These are phyloP conservation scores for Bombyx mandarina DNA, from an alignment of 1,140 invertebrate species.

Conservation along the genomic window DNA sequence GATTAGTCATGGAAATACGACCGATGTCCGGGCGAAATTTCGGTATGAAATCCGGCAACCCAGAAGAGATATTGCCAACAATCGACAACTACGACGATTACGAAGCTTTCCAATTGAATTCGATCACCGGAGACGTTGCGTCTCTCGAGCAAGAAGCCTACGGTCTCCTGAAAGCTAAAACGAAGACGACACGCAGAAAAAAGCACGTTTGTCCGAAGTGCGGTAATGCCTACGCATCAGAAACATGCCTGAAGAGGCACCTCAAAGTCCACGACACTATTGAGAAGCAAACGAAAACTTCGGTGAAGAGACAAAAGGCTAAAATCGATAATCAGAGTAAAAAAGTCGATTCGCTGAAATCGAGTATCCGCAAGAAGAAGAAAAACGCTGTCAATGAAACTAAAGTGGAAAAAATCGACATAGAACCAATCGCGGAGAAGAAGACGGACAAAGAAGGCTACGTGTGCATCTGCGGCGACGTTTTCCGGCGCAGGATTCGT, in stretches of 20 bases:
- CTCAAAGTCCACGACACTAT: slow-evolving; percentile 37
- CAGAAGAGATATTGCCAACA: slow-evolving; percentile 55
- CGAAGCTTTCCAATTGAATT: slow-evolving; percentile 49
- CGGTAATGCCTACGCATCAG: slow-evolving; percentile 29
- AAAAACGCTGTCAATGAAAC: slow-evolving; percentile 1
- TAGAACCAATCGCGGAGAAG: no score
- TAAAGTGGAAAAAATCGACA: slow-evolving; percentile 7
- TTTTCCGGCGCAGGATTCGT: slow-evolving; percentile 42
- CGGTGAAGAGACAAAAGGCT: slow-evolving; percentile 39
- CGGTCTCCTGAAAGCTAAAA: slow-evolving; percentile 40
- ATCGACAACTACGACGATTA: slow-evolving; percentile 23
- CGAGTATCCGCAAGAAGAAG: slow-evolving; percentile 10
- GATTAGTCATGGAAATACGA: slow-evolving; percentile 55
- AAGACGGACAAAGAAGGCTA: slow-evolving; percentile 41
- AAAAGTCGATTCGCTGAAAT: slow-evolving; percentile 13
- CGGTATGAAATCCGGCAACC: slow-evolving; percentile 33
- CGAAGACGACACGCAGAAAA: slow-evolving; percentile 14
- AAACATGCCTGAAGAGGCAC: slow-evolving; percentile 27
- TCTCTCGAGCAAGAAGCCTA: slow-evolving; percentile 58
- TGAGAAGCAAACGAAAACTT: slow-evolving; percentile 35
- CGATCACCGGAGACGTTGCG: slow-evolving; percentile 55
- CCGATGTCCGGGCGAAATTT: slow-evolving; percentile 30
- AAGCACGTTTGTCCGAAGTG: slow-evolving; percentile 39
- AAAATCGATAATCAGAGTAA: slow-evolving; percentile 32
- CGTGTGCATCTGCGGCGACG: slow-evolving; percentile 48